Percentiles rank a stretch among this genome's conserved stretches.
These are phyloP conservation scores for Oenanthe melanoleuca DNA, from an alignment of 2,113 vertebrate genomes.

Conservation along the genomic window DNA sequence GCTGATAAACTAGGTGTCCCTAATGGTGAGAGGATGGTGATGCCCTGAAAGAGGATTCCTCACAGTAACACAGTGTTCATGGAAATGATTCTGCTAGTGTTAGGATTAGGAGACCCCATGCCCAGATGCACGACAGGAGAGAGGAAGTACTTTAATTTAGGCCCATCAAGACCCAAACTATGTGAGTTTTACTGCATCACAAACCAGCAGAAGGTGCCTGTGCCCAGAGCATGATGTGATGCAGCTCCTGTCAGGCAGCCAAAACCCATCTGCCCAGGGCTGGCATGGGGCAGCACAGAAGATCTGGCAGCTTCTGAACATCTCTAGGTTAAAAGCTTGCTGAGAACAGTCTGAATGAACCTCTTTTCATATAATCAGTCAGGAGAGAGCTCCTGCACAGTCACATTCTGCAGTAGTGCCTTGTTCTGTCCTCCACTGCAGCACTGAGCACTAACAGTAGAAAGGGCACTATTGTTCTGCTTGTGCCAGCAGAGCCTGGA, in stretches of 20 bases:
- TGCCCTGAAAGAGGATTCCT: background rate
- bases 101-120: background rate
- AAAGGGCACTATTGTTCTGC: background rate
- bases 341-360: background rate
- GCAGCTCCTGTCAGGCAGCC: background rate
- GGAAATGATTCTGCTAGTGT: background rate
- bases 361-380: background rate
- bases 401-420: background rate
- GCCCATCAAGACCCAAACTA: background rate
- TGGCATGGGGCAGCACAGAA: background rate
- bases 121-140: background rate
- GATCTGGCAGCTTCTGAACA: background rate
- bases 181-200: background rate
- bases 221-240: background rate
- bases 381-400: background rate
- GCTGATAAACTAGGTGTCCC: background rate
- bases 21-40: background rate
- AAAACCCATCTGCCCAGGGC: background rate
- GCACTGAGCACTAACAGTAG: accelerated
- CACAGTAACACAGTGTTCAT: background rate
- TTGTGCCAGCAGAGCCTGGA: background rate
- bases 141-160: background rate
- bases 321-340: background rate
- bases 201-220: background rate
- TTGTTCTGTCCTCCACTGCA: background rate